Conservation (phyloP, 35 echinoderm and acorn worm genomes). For the Stichopus chloronotus region DNA sequence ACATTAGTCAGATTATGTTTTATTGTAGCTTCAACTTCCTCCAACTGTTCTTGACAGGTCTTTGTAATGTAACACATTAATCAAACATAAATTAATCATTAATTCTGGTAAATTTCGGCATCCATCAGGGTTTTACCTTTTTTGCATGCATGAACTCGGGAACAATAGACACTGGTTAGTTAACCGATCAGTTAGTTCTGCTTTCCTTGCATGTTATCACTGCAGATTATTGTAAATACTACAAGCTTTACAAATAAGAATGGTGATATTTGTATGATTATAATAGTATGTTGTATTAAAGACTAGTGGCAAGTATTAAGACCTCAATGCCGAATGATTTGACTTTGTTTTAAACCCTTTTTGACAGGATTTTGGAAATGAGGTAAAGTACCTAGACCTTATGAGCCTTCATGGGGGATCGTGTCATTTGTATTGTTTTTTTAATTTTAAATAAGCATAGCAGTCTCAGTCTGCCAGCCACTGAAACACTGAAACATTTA, state of each 20-base stretch:
- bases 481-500: background rate
- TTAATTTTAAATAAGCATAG: background rate
- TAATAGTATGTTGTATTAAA: too few species aligned
- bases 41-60: background rate
- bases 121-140: background rate
- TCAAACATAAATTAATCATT: background rate
- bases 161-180: background rate
- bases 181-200: too few species aligned
- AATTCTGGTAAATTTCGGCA: background rate
- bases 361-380: slow-evolving; percentile 38
- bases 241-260: background rate
- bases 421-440: background rate
- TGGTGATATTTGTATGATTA: too few species aligned
- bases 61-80: background rate
- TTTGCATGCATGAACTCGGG: background rate
- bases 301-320: too few species aligned
- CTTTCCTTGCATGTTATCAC: background rate
- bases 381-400: slow-evolving; percentile 47
- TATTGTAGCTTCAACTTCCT: too few species aligned
- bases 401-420: slow-evolving; percentile 37
- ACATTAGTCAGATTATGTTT: too few species aligned
- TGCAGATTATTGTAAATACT: background rate
- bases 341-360: slow-evolving; percentile 35
- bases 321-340: background rate
- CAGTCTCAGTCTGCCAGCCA: background rate